Evolutionary conservation across 2,113 vertebrate species (phyloP).

Genomic region (Archocentrus centrarchus): DNA sequence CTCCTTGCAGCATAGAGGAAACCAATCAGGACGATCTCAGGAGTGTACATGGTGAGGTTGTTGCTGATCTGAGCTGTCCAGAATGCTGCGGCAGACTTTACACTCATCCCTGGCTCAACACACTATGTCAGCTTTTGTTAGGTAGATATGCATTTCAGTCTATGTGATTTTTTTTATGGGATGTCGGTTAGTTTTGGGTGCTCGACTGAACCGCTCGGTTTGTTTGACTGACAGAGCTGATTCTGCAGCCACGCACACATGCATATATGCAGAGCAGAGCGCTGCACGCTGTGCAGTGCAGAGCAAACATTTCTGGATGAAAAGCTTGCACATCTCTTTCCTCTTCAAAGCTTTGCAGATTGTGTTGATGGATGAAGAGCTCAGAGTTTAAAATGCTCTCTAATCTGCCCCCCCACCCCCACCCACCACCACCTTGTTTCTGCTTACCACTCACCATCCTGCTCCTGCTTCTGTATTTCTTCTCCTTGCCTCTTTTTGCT

Average conservation of each 20-base stretch:
- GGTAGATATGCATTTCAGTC: conserved; percentile 37
- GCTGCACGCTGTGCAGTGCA: conserved; percentile 38
- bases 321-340: conserved; percentile 63
- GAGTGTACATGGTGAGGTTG: neutral
- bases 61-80: conserved; percentile 17
- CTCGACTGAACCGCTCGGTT: conserved; percentile 45
- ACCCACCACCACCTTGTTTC: conserved; percentile 16
- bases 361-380: conserved; percentile 74
- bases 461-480: neutral
- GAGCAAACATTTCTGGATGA: conserved; percentile 61
- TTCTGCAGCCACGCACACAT: conserved; percentile 48
- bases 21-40: neutral
- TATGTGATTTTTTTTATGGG: conserved; percentile 40
- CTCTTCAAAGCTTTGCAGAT: conserved; percentile 69
- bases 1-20: neutral
- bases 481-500: conserved; percentile 14
- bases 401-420: conserved; percentile 60
- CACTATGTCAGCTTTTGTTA: conserved; percentile 48
- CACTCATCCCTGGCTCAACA: conserved; percentile 15
- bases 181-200: conserved; percentile 47
- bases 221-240: conserved; percentile 63
- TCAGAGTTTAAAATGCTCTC: conserved; percentile 63
- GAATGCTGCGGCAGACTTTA: neutral
- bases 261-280: conserved; percentile 14
- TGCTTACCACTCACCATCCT: conserved; percentile 19